These are phyloP conservation scores for Mus caroli DNA, from an alignment of 2,797 vertebrate genomes.

Conservation along the genomic window DNA sequence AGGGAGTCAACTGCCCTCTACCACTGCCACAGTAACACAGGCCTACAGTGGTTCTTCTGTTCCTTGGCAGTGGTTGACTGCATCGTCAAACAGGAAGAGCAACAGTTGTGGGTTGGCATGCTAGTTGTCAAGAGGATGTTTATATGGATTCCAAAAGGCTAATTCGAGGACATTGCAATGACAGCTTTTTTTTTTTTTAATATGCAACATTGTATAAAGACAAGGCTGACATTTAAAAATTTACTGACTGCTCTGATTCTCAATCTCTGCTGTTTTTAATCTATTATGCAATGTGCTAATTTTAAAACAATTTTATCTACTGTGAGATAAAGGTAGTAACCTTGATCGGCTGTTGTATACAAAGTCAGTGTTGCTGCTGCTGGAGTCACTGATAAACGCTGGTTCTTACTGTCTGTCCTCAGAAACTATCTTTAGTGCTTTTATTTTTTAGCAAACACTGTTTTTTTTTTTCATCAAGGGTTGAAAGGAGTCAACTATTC, in stretches of 20 bases:
- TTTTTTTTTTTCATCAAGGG: neutral
- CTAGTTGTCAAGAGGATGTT: conserved; percentile 19
- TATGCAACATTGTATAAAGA: conserved; percentile 1
- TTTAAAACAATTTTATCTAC: neutral
- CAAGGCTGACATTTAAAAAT: conserved; percentile 4
- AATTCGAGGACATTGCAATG: neutral
- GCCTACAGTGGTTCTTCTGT: neutral
- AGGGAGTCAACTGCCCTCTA: neutral
- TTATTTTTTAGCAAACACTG: neutral
- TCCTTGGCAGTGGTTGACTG: neutral
- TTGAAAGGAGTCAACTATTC: neutral
- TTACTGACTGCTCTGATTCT: neutral
- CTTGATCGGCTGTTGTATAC: neutral
- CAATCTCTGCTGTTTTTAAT: neutral
- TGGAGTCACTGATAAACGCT: neutral
- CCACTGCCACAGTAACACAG: neutral
- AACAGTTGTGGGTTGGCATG: neutral
- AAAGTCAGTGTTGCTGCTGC: neutral
- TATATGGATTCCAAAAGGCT: neutral
- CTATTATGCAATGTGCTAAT: conserved; percentile 14
- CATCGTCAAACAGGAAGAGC: conserved; percentile 20
- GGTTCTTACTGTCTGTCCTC: neutral
- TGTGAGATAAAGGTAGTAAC: neutral
- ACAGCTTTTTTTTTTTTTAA: neutral
- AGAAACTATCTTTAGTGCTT: neutral